These are phyloP conservation scores for Clanis bilineata DNA, from an alignment of 2,888 invertebrate genomes.

Conservation along the genomic window DNA sequence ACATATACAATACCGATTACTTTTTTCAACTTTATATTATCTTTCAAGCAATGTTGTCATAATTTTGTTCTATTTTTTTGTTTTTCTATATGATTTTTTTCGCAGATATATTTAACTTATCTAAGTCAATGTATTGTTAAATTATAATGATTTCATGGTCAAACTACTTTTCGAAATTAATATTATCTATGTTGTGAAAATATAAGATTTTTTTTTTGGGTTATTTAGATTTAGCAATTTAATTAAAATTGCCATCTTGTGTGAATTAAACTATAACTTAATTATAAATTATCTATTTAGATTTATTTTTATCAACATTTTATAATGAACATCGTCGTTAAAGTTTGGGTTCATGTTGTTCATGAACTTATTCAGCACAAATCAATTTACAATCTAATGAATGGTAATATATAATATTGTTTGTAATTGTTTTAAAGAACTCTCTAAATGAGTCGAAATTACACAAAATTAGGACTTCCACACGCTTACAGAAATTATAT, in stretches of 20 bases:
- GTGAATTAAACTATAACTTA: slow-evolving; percentile 50
- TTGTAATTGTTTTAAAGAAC: not conserved
- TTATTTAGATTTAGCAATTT: too few species aligned
- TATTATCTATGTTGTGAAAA: not conserved
- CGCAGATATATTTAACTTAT: slow-evolving; percentile 1
- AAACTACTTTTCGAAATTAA: not conserved
- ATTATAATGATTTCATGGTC: not conserved
- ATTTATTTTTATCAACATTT: too few species aligned
- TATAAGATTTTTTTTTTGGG: not conserved
- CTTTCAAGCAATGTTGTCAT: slow-evolving; percentile 48
- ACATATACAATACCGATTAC: slow-evolving; percentile 44
- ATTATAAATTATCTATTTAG: not conserved
- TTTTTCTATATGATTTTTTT: slow-evolving; percentile 17
- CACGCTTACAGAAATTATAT: not conserved
- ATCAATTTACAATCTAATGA: too few species aligned
- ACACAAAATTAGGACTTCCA: not conserved
- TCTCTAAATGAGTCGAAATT: too few species aligned
- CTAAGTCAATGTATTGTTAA: slow-evolving; percentile 15
- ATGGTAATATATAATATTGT: slow-evolving; percentile 57
- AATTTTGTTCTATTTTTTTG: slow-evolving; percentile 26
- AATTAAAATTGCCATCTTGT: slow-evolving; percentile 29
- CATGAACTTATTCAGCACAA: too few species aligned
- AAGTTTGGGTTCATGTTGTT: too few species aligned
- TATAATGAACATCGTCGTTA: too few species aligned
- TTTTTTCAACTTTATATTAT: slow-evolving; percentile 26